phyloP scores from a whole-genome alignment of 2,797 vertebrate genomes.

The Natrix natrix region DNA sequence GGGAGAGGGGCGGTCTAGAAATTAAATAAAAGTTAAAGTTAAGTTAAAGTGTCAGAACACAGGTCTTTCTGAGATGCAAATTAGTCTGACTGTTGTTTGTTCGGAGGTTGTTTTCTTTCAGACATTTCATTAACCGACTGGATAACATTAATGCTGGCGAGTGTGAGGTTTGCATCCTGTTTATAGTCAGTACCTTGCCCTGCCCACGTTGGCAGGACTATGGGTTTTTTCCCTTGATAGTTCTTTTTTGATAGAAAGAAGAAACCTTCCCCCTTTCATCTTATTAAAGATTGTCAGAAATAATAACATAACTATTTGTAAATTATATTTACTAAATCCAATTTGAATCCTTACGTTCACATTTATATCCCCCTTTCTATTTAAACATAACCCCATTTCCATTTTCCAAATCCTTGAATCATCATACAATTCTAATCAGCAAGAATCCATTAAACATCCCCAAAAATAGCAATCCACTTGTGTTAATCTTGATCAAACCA shows the following conservation, averaged over 20 bases:
- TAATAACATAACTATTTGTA: neutral
- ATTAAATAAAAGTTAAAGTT: too few relatives aligned
- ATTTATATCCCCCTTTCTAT: neutral
- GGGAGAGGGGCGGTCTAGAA: too few relatives aligned
- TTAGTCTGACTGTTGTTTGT: neutral
- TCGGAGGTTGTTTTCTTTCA: neutral
- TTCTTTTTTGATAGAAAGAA: neutral
- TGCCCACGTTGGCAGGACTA: neutral
- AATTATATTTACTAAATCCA: neutral
- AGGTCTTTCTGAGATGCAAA: neutral
- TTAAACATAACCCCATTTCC: neutral
- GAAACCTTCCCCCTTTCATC: neutral
- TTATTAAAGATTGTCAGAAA: neutral
- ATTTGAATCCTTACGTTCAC: neutral
- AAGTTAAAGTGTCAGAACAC: too few relatives aligned
- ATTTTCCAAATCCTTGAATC: neutral
- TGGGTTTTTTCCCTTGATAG: neutral
- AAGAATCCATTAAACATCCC: neutral
- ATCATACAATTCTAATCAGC: neutral
- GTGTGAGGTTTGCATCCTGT: neutral
- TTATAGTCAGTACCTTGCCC: neutral
- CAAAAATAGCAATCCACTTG: neutral
- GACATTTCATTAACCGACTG: neutral
- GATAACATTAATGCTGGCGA: neutral
- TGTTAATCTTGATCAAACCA: neutral